Percentiles rank a stretch among this genome's conserved stretches.
Evolutionary conservation across 2,113 vertebrate genomes (phyloP).

Genomic region (Mungos mungo): DNA sequence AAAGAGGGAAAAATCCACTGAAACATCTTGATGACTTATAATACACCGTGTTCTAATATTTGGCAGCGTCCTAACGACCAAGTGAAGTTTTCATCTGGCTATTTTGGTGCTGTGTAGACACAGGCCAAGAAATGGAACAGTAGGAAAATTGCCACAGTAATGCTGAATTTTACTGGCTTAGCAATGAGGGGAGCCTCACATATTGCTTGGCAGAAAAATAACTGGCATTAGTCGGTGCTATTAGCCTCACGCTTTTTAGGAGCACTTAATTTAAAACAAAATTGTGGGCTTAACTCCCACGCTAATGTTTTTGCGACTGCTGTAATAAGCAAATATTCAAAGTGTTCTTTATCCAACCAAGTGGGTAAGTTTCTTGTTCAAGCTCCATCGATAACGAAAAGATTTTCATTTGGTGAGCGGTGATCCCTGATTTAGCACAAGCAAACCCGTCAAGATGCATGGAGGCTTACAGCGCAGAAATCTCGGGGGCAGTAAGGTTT

Average conservation of each 20-base stretch:
- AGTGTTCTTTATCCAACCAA: conserved; percentile 64
- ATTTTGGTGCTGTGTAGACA: conserved; percentile 49
- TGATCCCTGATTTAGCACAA: conserved; percentile 55
- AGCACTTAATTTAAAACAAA: conserved; percentile 77
- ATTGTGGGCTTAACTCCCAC: conserved; percentile 59
- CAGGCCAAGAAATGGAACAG: conserved; percentile 7
- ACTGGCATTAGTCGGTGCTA: conserved; percentile 65
- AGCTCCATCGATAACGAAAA: conserved; percentile 61
- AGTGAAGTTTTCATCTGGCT: conserved; percentile 33
- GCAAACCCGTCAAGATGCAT: conserved; percentile 51
- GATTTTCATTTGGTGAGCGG: conserved; percentile 59
- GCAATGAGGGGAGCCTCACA: conserved; percentile 63
- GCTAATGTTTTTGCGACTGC: conserved; percentile 60
- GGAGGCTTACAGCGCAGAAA: neutral
- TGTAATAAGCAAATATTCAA: conserved; percentile 68
- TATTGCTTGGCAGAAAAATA: conserved; percentile 64
- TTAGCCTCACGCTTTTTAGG: conserved; percentile 73
- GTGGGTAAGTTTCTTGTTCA: conserved; percentile 61
- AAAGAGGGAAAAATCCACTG: neutral
- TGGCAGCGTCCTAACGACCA: neutral
- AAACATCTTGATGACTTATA: neutral
- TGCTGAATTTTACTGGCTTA: conserved; percentile 65
- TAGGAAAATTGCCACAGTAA: conserved; percentile 60
- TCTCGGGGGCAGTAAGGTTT: conserved; percentile 2
- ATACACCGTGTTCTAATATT: neutral